phyloP scores from a whole-genome alignment of 2,797 vertebrate genomes.

The Trematomus bernacchii region DNA sequence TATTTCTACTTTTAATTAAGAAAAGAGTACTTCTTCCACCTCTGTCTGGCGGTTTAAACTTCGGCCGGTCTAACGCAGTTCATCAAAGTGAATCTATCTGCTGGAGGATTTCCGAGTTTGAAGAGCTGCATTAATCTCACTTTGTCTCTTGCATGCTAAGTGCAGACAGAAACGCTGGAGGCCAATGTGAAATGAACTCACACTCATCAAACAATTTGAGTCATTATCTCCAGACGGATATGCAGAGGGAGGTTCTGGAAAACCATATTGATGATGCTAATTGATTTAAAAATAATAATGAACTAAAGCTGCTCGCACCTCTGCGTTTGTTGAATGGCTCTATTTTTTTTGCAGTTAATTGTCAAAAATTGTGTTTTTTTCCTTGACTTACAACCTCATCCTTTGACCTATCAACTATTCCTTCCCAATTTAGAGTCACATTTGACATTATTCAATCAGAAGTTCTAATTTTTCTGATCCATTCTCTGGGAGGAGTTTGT shows the following conservation, averaged over 20 bases:
- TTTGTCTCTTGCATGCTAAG: constrained; percentile 56
- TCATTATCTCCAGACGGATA: constrained; percentile 34
- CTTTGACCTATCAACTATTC: too few species aligned
- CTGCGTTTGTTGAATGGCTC: too few species aligned
- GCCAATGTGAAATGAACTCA: constrained; percentile 23
- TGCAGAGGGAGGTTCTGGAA: constrained; percentile 9
- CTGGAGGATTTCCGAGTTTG: constrained; percentile 19
- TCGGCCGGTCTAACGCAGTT: constrained; percentile 13
- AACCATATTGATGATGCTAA: constrained; percentile 25
- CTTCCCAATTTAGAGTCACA: too few species aligned
- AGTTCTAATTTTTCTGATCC: too few species aligned
- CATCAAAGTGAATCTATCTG: constrained; percentile 50
- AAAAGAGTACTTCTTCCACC: too few species aligned
- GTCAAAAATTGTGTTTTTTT: too few species aligned
- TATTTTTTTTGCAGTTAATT: too few species aligned
- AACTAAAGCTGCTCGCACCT: too few species aligned
- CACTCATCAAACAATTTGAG: constrained; percentile 46
- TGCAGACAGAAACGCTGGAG: constrained; percentile 34
- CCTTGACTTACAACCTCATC: too few species aligned
- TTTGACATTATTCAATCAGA: too few species aligned
- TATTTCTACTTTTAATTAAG: too few species aligned
- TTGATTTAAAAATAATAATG: constrained; percentile 27
- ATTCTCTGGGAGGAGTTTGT: too few species aligned
- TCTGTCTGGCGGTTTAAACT: constrained; percentile 1
- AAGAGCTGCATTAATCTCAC: constrained; percentile 56